phyloP scores from a whole-genome alignment of 2,113 vertebrate species.

The Tringa solitaria region DNA sequence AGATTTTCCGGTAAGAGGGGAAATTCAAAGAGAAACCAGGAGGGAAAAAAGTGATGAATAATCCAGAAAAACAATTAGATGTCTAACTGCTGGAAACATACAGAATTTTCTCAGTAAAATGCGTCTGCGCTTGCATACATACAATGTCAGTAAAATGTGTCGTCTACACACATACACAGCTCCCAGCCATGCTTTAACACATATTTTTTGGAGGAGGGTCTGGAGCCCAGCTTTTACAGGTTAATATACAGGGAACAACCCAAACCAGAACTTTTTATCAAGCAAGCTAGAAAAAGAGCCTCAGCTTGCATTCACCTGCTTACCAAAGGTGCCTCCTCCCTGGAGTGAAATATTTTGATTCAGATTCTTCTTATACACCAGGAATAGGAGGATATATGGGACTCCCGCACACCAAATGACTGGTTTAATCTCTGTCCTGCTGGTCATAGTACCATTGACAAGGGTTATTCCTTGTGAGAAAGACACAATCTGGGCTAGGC shows the following conservation, averaged over 20 bases:
- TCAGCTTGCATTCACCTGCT: background rate
- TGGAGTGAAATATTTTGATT: background rate
- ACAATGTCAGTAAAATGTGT: background rate
- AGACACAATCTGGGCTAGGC: background rate
- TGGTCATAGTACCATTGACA: background rate
- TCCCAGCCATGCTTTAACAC: background rate
- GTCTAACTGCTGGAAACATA: background rate
- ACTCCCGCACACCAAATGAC: background rate
- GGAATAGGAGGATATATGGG: background rate
- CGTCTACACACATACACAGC: background rate
- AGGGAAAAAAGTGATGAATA: background rate
- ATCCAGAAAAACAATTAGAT: background rate
- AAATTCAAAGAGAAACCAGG: background rate
- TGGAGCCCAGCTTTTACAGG: background rate
- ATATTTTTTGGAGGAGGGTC: background rate
- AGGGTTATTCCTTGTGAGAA: background rate
- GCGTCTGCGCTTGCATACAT: background rate
- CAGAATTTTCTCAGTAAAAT: background rate
- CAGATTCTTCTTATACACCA: background rate
- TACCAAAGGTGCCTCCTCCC: background rate
- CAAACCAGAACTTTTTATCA: background rate
- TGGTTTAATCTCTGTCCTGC: background rate
- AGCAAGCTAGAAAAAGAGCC: background rate
- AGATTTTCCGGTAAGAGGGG: background rate
- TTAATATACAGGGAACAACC: background rate